Conservation (phyloP, 2,113 vertebrate genomes). For the Neolamprologus ventralis region DNA sequence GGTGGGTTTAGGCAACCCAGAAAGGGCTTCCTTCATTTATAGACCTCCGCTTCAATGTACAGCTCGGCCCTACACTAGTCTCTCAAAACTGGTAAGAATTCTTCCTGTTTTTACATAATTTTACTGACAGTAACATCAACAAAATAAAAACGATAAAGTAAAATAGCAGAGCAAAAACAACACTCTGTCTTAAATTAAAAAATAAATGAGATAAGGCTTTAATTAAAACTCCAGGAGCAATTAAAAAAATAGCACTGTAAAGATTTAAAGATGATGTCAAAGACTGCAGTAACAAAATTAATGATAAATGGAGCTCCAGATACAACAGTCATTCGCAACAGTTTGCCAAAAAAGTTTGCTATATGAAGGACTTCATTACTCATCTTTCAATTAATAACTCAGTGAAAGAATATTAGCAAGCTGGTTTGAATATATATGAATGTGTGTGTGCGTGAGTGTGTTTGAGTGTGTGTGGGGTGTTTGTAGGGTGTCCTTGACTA, state of each 20-base stretch:
- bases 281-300: not conserved
- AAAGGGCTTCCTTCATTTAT: not conserved
- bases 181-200: not conserved
- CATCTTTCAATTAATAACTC: not conserved
- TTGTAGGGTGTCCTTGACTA: not conserved
- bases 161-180: not conserved
- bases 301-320: not conserved
- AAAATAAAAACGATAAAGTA: not conserved
- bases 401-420: not conserved
- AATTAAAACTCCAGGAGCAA: not conserved
- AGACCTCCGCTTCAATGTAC: not conserved
- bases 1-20: not conserved
- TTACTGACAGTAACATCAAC: not conserved
- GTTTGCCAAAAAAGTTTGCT: not conserved
- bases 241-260: not conserved
- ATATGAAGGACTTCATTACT: not conserved
- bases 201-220: not conserved
- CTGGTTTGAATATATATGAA: not conserved
- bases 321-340: not conserved
- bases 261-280: not conserved
- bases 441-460: not conserved
- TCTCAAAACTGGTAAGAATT: not conserved
- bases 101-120: not conserved
- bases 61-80: not conserved
- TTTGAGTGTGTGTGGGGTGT: not conserved